Conservation (phyloP, 2,888 invertebrate species). For the Plagodis pulveraria region DNA sequence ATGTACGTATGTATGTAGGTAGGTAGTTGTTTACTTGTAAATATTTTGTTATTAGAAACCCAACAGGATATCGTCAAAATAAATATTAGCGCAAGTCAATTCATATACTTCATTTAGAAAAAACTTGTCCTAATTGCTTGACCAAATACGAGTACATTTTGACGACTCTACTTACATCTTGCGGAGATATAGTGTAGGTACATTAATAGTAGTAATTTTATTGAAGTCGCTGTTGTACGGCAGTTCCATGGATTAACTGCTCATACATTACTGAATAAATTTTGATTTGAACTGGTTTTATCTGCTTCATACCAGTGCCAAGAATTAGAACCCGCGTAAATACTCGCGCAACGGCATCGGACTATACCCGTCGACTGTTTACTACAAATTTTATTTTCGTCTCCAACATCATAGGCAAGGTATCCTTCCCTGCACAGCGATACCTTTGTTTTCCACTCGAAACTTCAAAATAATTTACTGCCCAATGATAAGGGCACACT, state of each 20-base stretch:
- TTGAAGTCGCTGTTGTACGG: too few species aligned
- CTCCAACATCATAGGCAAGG: slow-evolving; percentile 25
- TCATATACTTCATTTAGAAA: slow-evolving; percentile 8
- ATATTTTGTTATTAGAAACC: slow-evolving; percentile 14
- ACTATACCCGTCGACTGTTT: slow-evolving; percentile 37
- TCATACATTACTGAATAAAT: too few species aligned
- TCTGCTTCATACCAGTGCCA: slow-evolving; percentile 36
- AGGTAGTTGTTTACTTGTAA: background rate
- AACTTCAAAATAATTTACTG: slow-evolving; percentile 70
- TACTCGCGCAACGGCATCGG: slow-evolving; percentile 24
- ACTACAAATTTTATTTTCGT: slow-evolving; percentile 55
- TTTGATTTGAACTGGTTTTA: background rate
- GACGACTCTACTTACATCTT: slow-evolving; percentile 5
- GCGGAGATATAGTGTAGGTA: too few species aligned
- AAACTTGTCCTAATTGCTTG: slow-evolving; percentile 16
- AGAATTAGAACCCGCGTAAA: slow-evolving; percentile 34
- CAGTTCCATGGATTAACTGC: too few species aligned
- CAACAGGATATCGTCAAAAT: slow-evolving; percentile 24
- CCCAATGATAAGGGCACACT: slow-evolving; percentile 62
- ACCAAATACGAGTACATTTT: slow-evolving; percentile 8
- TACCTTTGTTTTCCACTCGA: slow-evolving; percentile 54
- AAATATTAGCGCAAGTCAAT: slow-evolving; percentile 18
- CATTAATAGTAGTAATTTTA: too few species aligned
- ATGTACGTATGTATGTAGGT: slow-evolving; percentile 11
- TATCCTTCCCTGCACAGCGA: slow-evolving; percentile 3